phyloP scores from a whole-genome alignment of 2,888 invertebrate species.

The Xylota segnis region DNA sequence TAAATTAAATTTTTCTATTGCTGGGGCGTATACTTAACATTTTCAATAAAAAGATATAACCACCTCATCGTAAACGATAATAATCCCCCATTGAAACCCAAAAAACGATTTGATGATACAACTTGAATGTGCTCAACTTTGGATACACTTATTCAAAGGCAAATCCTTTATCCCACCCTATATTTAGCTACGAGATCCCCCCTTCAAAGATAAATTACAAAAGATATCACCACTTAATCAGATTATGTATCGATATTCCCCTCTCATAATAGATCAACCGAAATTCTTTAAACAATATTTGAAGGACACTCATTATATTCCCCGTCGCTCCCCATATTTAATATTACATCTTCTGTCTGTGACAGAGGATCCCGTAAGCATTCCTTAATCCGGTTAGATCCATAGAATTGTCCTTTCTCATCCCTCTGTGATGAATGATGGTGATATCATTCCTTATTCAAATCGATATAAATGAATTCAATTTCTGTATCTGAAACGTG shows the following conservation, averaged over 20 bases:
- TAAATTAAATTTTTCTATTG: background rate
- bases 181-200: background rate
- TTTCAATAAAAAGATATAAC: background rate
- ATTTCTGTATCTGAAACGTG: conserved; percentile 63
- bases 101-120: background rate
- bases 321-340: background rate
- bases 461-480: conserved; percentile 64
- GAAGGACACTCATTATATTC: conserved; percentile 26
- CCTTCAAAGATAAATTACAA: conserved; percentile 11
- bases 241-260: conserved; percentile 38
- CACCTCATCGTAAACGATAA: background rate
- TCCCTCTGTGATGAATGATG: conserved; percentile 34
- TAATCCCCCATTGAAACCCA: background rate
- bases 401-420: conserved; percentile 29
- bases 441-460: conserved; percentile 53
- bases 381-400: conserved; percentile 34
- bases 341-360: conserved; percentile 23
- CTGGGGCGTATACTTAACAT: background rate
- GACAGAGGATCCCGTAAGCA: conserved; percentile 20
- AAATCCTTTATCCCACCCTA: background rate
- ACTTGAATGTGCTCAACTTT: background rate
- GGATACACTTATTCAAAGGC: background rate
- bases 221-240: conserved; percentile 44
- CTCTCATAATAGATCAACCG: conserved; percentile 26
- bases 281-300: conserved; percentile 41